Evolutionary conservation across 2,113 vertebrate species (phyloP).

Genomic region (Junco hyemalis): DNA sequence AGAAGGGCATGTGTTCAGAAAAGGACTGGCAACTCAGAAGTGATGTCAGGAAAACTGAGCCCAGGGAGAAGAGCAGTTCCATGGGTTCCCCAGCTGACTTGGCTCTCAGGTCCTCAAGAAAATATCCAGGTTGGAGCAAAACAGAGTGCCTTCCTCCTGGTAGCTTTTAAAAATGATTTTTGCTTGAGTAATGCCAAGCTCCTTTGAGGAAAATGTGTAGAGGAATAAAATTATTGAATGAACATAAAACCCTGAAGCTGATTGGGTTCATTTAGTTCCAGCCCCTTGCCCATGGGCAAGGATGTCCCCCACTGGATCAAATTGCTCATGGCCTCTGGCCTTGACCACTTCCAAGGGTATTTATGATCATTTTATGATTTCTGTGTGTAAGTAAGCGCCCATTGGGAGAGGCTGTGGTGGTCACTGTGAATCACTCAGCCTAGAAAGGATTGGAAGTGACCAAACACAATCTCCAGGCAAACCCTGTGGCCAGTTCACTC

Average conservation of each 20-base stretch:
- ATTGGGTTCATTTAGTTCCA: neutral
- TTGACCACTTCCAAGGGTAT: neutral
- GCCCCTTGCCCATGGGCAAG: too few relatives aligned
- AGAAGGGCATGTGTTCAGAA: neutral
- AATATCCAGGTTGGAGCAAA: neutral
- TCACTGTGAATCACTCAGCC: fast-evolving
- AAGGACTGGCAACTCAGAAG: neutral
- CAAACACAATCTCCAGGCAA: neutral
- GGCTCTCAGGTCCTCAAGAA: neutral
- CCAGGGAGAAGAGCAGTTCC: neutral
- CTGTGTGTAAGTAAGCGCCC: neutral
- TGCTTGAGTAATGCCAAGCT: neutral
- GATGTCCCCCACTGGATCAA: neutral
- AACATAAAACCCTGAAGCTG: neutral
- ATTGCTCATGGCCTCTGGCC: neutral
- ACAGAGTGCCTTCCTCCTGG: neutral
- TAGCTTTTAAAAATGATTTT: neutral
- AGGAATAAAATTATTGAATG: neutral
- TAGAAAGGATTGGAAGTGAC: neutral
- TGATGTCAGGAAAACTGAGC: neutral
- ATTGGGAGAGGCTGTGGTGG: neutral
- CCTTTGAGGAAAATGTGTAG: neutral
- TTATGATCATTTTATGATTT: neutral
- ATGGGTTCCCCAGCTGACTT: neutral
- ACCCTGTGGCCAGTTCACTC: neutral